These are phyloP conservation scores for Cariama cristata DNA, from an alignment of 2,113 vertebrate species.

Conservation along the genomic window DNA sequence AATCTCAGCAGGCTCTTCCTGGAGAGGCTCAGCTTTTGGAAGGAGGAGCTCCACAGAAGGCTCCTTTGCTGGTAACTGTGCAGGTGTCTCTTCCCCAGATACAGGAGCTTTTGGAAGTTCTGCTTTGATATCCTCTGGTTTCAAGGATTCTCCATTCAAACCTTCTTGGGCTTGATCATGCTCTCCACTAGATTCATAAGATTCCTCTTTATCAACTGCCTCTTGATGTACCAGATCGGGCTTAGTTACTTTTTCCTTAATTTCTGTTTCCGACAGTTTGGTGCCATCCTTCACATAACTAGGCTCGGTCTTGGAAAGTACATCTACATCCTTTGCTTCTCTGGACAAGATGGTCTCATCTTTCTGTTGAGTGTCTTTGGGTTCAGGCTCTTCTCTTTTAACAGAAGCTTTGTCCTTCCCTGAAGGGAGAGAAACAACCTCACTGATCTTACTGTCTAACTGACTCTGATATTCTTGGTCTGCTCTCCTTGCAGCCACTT, in stretches of 20 bases:
- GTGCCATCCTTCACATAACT: constrained; percentile 57
- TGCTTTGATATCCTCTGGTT: constrained; percentile 71
- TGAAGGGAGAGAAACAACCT: constrained; percentile 46
- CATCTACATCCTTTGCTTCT: constrained; percentile 53
- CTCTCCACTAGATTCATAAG: constrained; percentile 89
- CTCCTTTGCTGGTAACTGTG: constrained; percentile 52
- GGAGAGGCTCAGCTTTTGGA: constrained; percentile 42
- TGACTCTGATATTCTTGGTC: constrained; percentile 68
- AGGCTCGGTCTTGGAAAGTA: constrained; percentile 35
- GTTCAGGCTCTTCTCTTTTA: constrained; percentile 27
- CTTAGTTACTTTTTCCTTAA: constrained; percentile 92
- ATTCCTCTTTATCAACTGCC: constrained; percentile 96
- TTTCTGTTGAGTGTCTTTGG: constrained; percentile 31
- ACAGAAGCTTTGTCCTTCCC: constrained; percentile 8
- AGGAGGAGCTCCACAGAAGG: background rate
- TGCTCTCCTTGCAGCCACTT: constrained; percentile 67
- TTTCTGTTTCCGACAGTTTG: constrained; percentile 80
- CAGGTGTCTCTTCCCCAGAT: constrained; percentile 54
- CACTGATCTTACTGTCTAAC: constrained; percentile 57
- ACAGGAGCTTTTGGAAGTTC: constrained; percentile 52
- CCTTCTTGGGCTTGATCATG: constrained; percentile 75
- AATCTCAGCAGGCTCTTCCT: constrained; percentile 66
- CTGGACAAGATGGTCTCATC: constrained; percentile 19
- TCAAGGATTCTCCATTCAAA: constrained; percentile 74
- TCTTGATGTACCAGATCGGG: constrained; percentile 95